A percentile compares a stretch with the other conserved stretches of the same genome.
Evolutionary conservation across 2,113 vertebrate genomes (phyloP).

Genomic region (Coreoperca whiteheadi): DNA sequence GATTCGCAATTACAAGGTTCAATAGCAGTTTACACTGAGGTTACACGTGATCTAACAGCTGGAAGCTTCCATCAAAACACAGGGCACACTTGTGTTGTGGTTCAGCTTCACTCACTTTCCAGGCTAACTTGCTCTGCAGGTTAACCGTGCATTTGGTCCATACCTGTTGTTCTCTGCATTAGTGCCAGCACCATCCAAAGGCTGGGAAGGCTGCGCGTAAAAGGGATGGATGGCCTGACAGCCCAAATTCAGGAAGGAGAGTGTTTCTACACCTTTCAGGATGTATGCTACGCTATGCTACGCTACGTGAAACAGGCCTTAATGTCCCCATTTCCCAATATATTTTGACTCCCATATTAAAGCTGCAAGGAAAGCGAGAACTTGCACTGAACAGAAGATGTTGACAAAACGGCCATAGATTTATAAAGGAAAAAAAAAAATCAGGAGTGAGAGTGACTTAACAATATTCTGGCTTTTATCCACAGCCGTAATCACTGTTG

Average conservation of each 20-base stretch:
- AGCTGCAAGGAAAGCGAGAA: slow-evolving; percentile 17
- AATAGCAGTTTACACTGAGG: slow-evolving; percentile 44
- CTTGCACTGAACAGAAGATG: slow-evolving; percentile 31
- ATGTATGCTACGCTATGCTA: too few species aligned
- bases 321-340: slow-evolving; percentile 32
- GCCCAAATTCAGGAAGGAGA: neutral
- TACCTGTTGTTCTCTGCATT: slow-evolving; percentile 49
- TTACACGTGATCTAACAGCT: slow-evolving; percentile 46
- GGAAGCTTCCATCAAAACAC: slow-evolving; percentile 37
- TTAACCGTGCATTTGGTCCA: slow-evolving; percentile 35
- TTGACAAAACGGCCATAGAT: slow-evolving; percentile 37
- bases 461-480: slow-evolving; percentile 70
- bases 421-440: slow-evolving; percentile 26
- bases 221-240: slow-evolving; percentile 32
- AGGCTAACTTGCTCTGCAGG: slow-evolving; percentile 26
- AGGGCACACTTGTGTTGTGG: slow-evolving; percentile 16
- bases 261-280: slow-evolving; percentile 20
- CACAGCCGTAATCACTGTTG: slow-evolving; percentile 65
- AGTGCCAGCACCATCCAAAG: slow-evolving; percentile 19
- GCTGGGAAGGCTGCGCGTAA: slow-evolving; percentile 14
- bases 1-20: slow-evolving; percentile 53
- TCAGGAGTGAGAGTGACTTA: slow-evolving; percentile 38
- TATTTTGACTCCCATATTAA: slow-evolving; percentile 25
- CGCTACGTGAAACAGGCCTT: slow-evolving; percentile 19
- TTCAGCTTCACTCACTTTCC: slow-evolving; percentile 21